Evolutionary conservation across 2,888 invertebrate genomes (phyloP).

Genomic region (Pheosia tremula): DNA sequence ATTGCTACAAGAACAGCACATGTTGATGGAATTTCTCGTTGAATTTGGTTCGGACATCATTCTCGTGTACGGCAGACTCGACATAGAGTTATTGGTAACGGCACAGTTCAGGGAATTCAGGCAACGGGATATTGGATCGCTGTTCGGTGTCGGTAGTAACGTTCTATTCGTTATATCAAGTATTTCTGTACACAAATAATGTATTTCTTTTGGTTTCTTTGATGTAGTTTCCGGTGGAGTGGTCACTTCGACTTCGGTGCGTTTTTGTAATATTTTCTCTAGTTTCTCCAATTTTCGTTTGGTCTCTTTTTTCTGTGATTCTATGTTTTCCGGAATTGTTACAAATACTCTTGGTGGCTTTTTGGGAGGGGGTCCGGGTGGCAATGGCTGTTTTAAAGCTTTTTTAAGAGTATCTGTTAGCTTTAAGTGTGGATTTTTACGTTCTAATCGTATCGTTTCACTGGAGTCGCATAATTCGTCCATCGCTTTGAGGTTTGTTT

Average conservation of each 20-base stretch:
- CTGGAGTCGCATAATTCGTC: constrained; percentile 67
- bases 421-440: constrained; percentile 73
- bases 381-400: constrained; percentile 87
- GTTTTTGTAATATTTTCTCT: constrained; percentile 83
- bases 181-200: constrained; percentile 80
- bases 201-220: constrained; percentile 73
- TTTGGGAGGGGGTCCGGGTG: constrained; percentile 89
- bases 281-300: constrained; percentile 87
- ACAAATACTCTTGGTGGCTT: constrained; percentile 89
- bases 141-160: constrained; percentile 52
- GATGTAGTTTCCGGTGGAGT: constrained; percentile 49
- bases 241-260: constrained; percentile 57
- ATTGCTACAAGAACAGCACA: constrained; percentile 56
- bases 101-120: constrained; percentile 76
- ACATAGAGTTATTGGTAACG: constrained; percentile 60
- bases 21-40: constrained; percentile 18
- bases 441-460: constrained; percentile 73
- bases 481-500: constrained; percentile 62
- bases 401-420: constrained; percentile 86
- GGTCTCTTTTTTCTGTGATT: constrained; percentile 76
- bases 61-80: constrained; percentile 72
- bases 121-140: constrained; percentile 66
- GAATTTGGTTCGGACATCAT: constrained; percentile 39
- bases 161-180: constrained; percentile 70
- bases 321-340: constrained; percentile 49